Evolutionary conservation across 1,140 invertebrate species (phyloP).

Genomic region (Forficula auricularia): DNA sequence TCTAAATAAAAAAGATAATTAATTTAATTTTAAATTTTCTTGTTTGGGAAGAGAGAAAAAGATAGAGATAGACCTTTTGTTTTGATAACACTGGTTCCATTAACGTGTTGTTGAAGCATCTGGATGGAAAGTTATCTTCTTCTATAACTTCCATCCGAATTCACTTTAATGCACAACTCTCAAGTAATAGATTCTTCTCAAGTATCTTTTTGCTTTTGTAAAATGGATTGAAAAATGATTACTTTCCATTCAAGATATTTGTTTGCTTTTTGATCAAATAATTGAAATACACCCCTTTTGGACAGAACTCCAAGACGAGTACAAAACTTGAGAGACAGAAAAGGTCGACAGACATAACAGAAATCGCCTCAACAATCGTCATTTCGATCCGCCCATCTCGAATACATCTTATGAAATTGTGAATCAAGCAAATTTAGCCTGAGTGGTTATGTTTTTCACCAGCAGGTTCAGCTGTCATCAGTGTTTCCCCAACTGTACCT

Average conservation of each 20-base stretch:
- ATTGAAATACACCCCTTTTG: slow-evolving; percentile 67
- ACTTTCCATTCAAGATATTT: slow-evolving; percentile 48
- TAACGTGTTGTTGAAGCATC: slow-evolving; percentile 31
- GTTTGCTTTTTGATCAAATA: slow-evolving; percentile 62
- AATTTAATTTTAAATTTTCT: too few species aligned
- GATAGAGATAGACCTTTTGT: too few species aligned
- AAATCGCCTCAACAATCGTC: slow-evolving; percentile 69
- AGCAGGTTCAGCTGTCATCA: too few species aligned
- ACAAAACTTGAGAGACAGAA: slow-evolving; percentile 69
- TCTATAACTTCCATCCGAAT: slow-evolving; percentile 36
- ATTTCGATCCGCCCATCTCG: slow-evolving; percentile 60
- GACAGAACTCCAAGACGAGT: slow-evolving; percentile 57
- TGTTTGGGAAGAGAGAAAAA: too few species aligned
- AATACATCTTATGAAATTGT: too few species aligned
- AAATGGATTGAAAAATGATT: slow-evolving; percentile 34
- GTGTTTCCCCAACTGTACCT: too few species aligned
- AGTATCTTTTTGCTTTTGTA: slow-evolving; percentile 36
- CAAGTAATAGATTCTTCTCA: slow-evolving; percentile 39
- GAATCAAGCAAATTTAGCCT: too few species aligned
- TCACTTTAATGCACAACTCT: slow-evolving; percentile 34
- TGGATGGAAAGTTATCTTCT: slow-evolving; percentile 37
- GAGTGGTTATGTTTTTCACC: too few species aligned
- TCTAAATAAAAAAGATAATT: too few species aligned
- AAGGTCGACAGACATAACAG: slow-evolving; percentile 75
- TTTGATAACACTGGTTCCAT: slow-evolving; percentile 35